A percentile compares a stretch with the other conserved stretches of the same genome.
Conservation (phyloP, 2,888 invertebrate species). For the Clivina fossor region DNA sequence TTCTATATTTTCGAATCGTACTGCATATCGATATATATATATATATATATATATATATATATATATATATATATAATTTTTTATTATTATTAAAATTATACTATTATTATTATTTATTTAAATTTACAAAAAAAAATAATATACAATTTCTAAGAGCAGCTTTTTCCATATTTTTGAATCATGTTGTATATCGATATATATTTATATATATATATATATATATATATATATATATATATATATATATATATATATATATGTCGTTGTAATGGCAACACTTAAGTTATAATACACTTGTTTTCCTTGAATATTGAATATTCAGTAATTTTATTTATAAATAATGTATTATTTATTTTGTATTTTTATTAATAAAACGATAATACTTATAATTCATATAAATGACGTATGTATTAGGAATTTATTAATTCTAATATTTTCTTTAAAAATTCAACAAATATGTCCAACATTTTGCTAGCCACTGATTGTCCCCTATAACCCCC, state of each 20-base stretch:
- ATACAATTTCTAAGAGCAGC: no score
- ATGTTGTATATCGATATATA: not conserved
- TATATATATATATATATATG: slow-evolving; percentile 6
- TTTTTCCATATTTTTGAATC: not conserved
- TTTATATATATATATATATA: slow-evolving; percentile 8
- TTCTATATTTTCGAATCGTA: no score
- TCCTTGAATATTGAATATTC: not conserved
- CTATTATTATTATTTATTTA: not conserved
- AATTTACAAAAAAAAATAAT: not conserved
- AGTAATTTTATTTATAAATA: not conserved
- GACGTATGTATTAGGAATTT: no score
- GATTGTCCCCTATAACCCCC: no score
- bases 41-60: slow-evolving; percentile 7
- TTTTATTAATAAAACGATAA: no score
- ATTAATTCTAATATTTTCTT: no score
- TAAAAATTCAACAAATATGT: no score
- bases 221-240: slow-evolving; percentile 10
- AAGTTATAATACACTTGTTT: not conserved
- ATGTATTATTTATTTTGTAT: no score
- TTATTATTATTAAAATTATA: not conserved
- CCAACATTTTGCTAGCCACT: no score
- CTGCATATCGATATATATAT: not conserved
- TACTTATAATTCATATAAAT: no score
- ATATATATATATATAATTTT: slow-evolving; percentile 3
- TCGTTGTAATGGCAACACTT: no score